Base-by-base conservation (phyloP, 1,140 invertebrate genomes). In the Aradophagus sp. region DNA sequence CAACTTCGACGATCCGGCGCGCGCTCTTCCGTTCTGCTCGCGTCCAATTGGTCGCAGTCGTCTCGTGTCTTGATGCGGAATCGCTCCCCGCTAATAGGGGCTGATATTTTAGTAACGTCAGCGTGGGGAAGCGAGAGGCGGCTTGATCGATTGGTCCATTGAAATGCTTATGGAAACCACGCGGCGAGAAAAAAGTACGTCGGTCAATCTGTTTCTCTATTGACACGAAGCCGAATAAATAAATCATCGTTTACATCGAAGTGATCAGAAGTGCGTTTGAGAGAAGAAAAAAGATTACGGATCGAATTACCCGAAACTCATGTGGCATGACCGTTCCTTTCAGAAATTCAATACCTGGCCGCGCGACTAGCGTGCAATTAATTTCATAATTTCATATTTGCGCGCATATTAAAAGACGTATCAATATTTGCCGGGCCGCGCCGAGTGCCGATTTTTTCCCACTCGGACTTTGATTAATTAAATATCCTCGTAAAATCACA, bases 101-200 rank as follows among this genome's bases (percentile, higher is more conserved):
- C 76, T 79, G 77, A 78, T 63, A 59, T 77, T 81, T 67, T 34
- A 62, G 75, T 85, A 82, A 82, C 80, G 81, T 81, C 80, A 81
- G 73, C 59, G 63, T 38, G 42, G 69, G 56, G 71, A 65, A 62
- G 26, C 31, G 59, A 78, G 74, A 79, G 48, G 44, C 55, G 58
- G 39, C 48, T 73, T 86, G 84, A 86, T 86, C 81, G 84, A 86
- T 86, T 78, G 80, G 74, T 74, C 77, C 77, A 84, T 85, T 86
- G 70, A 84, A 84, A 86, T 86, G 81, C 79, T 84, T 83, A 84
- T 84, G 81, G 79, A 81, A 75, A 75, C 42, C 66, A 29, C 27
- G 32, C 31, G 6, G 32, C 32, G 13, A 38, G 42, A 26, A 42
- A 31, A 71, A 65, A 65, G 58, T 74, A 61, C 69, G 50, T 11